These are phyloP conservation scores for Lepidurus packardi DNA, from an alignment of 1,140 invertebrate species.

Conservation along the genomic window DNA sequence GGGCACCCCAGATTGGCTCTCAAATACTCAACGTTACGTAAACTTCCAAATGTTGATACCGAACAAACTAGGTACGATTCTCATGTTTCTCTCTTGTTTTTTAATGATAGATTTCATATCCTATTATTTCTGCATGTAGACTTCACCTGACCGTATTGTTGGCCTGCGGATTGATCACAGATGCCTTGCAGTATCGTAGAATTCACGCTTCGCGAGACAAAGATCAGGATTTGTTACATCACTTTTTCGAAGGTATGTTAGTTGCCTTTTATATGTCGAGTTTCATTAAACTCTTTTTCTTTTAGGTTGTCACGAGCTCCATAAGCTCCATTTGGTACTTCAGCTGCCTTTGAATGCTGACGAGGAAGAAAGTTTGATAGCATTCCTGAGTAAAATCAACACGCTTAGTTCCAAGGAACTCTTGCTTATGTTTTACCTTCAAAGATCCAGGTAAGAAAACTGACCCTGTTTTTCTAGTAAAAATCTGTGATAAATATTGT, in stretches of 20 bases:
- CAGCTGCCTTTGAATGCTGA: conserved; percentile 49
- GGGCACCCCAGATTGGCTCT: conserved; percentile 51
- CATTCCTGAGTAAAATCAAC: conserved; percentile 41
- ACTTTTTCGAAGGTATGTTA: conserved; percentile 43
- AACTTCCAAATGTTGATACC: conserved; percentile 49
- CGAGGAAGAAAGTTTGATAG: conserved; percentile 53
- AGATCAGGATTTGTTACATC: conserved; percentile 44
- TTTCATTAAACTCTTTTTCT: conserved; percentile 39
- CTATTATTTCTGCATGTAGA: conserved; percentile 29
- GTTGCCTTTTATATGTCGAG: conserved; percentile 43
- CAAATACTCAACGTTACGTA: conserved; percentile 49
- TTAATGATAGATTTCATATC: background rate
- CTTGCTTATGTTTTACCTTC: conserved; percentile 49
- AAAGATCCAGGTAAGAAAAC: conserved; percentile 40
- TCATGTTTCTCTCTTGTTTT: background rate
- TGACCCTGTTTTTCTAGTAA: background rate
- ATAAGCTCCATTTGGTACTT: conserved; percentile 51
- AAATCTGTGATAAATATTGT: conserved; percentile 35
- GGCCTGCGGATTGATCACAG: conserved; percentile 52
- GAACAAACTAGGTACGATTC: conserved; percentile 48
- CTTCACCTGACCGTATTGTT: conserved; percentile 52
- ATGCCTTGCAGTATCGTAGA: conserved; percentile 54
- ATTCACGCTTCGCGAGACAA: conserved; percentile 43
- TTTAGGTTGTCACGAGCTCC: conserved; percentile 44
- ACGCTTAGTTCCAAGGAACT: conserved; percentile 45